Conservation (phyloP, 1,140 invertebrate genomes). For the Solenopsis invicta region DNA sequence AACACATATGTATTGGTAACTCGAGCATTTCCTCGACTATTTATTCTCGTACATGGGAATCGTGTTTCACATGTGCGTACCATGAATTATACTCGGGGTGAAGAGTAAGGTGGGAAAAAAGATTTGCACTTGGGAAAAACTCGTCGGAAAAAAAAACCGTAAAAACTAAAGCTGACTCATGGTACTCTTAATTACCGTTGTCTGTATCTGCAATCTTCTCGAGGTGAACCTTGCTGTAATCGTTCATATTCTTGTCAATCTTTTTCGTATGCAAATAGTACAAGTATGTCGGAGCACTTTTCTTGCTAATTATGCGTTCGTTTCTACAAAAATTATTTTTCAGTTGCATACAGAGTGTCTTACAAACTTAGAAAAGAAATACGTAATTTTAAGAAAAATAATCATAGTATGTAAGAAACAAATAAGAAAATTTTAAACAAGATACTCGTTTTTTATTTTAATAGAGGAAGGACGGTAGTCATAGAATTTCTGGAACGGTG, state of each 20-base stretch:
- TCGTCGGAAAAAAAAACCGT: slow-evolving; percentile 3
- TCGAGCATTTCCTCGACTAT: slow-evolving; percentile 26
- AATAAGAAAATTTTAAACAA: not conserved
- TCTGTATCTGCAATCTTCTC: slow-evolving; percentile 15
- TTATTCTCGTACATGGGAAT: slow-evolving; percentile 34
- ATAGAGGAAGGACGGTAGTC: not conserved
- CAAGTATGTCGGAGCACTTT: not conserved
- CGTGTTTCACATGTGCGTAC: not conserved
- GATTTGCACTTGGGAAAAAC: not conserved
- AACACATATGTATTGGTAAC: slow-evolving; percentile 21
- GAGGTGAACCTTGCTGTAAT: slow-evolving; percentile 25
- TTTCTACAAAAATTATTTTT: not conserved
- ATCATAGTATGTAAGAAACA: not conserved
- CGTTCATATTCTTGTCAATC: slow-evolving; percentile 7
- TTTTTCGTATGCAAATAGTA: slow-evolving; percentile 19
- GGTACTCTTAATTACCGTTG: slow-evolving; percentile 34
- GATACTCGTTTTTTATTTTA: not conserved
- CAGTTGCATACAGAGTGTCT: not conserved
- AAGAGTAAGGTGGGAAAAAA: not conserved
- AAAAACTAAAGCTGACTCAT: slow-evolving; percentile 19
- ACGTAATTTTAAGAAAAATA: not conserved
- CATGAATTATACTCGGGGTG: not conserved
- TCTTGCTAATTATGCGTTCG: not conserved
- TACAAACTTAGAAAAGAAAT: not conserved
- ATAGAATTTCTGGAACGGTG: no score